These are phyloP conservation scores for Popillia japonica DNA, from an alignment of 1,140 invertebrate species.

Conservation along the genomic window DNA sequence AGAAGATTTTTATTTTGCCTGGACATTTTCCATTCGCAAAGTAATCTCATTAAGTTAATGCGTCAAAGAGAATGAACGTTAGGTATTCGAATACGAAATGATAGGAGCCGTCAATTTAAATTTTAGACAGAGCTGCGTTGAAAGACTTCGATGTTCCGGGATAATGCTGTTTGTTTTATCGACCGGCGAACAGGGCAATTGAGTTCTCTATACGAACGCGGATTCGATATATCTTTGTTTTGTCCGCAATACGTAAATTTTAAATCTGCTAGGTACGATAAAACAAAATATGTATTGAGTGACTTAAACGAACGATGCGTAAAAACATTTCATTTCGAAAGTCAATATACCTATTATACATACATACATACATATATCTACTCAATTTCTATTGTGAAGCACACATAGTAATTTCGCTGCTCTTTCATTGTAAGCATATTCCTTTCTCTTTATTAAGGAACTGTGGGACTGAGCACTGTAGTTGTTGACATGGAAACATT, in stretches of 20 bases:
- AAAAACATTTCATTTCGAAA: neutral
- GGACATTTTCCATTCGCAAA: neutral
- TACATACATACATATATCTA: too few species aligned
- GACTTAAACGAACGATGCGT: neutral
- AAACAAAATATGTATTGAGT: neutral
- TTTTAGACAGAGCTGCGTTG: neutral
- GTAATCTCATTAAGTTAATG: neutral
- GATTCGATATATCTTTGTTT: neutral
- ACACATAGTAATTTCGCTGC: too few species aligned
- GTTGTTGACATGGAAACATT: too few species aligned
- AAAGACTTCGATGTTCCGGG: neutral
- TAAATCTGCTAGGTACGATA: neutral
- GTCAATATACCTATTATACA: neutral
- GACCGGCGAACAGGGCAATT: neutral
- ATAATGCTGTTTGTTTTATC: conserved; percentile 30
- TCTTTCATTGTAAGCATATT: too few species aligned
- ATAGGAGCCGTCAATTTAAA: neutral
- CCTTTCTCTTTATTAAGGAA: too few species aligned
- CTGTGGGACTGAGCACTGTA: too few species aligned
- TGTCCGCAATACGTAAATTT: neutral
- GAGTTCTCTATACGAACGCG: neutral
- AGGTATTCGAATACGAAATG: neutral
- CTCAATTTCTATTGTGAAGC: too few species aligned
- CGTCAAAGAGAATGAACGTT: neutral
- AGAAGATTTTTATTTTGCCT: neutral